Conservation (phyloP, 1,140 invertebrate genomes). For the Diuraphis noxia region DNA sequence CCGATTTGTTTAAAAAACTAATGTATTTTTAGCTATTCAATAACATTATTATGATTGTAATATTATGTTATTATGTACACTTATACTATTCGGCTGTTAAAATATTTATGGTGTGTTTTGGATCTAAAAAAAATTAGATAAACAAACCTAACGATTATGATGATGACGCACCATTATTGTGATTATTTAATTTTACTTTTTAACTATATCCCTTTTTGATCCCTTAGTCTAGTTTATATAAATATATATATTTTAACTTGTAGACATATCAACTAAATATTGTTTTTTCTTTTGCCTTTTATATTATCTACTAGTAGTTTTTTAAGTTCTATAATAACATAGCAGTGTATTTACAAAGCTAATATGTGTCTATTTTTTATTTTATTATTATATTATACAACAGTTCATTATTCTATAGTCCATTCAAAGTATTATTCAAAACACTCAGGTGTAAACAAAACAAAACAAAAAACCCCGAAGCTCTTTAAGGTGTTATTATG, state of each 20-base stretch:
- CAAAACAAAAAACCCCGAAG: too few relatives aligned
- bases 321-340: slow-evolving; percentile 15
- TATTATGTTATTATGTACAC: background rate
- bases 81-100: background rate
- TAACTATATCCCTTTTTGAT: background rate
- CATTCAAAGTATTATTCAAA: background rate
- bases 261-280: slow-evolving; percentile 17
- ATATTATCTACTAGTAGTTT: slow-evolving; percentile 4
- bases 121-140: background rate
- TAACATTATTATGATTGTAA: background rate
- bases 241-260: background rate
- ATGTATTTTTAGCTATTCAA: background rate
- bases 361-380: background rate
- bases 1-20: background rate
- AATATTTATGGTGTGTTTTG: background rate
- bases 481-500: background rate
- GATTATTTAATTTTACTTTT: background rate
- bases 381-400: background rate
- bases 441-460: background rate
- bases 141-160: background rate
- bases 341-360: background rate
- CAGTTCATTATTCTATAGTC: background rate
- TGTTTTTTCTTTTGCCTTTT: slow-evolving; percentile 12
- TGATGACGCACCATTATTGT: background rate
- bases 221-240: background rate